Base-by-base conservation (phyloP, 30 jellyfish, hydroid and myxozoan species). In the Turritopsis rubra region DNA sequence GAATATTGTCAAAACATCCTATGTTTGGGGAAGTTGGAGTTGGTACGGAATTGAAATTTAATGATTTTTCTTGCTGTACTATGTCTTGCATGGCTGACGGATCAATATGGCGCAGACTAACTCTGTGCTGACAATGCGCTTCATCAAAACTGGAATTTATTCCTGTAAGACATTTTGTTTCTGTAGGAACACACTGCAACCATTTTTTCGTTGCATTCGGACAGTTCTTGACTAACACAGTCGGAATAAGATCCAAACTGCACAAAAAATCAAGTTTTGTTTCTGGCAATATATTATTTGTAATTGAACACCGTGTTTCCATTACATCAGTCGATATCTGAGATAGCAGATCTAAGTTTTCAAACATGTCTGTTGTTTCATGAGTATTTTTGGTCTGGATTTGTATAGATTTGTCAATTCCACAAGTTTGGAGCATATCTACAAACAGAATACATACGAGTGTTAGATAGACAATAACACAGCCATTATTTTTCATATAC, bases 341-440 rank as follows among this genome's bases (percentile, higher is more conserved):
- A 23, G 88, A 82, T 21, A 82, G 88, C 19, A 82, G 88, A 71
- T 54, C 88, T 24, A 82, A 70, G n/a, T 82, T 82, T 65, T 71
- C 73, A n/a, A 65, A 29, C 65, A 74, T 20, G 53, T 74, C 82
- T 52, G 53, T 30, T 26, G 65, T 30, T 18, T 26, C 29, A n/a
- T 9, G 24, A 23, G 60, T 74, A 16, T 13, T 7, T 22, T 26
- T 74, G 72, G 16, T 13, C 72, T 20, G 53, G 28, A 68, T 68
- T 27, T 68, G 77, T 68, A 68, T 27, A 19, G 22, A n/a, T 68
- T 68, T 68, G 31, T 68, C 77, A 23, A 68, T 27, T 68, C 77
- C 30, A 68, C 30, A 27, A 23, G 9, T 27, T 68, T 68, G 77
- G 28, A 68, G 77, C 77, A 68, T 27, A 68, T 68, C 77, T 68